Conservation (phyloP, 2,797 vertebrate species). For the Eutrigla gurnardus region DNA sequence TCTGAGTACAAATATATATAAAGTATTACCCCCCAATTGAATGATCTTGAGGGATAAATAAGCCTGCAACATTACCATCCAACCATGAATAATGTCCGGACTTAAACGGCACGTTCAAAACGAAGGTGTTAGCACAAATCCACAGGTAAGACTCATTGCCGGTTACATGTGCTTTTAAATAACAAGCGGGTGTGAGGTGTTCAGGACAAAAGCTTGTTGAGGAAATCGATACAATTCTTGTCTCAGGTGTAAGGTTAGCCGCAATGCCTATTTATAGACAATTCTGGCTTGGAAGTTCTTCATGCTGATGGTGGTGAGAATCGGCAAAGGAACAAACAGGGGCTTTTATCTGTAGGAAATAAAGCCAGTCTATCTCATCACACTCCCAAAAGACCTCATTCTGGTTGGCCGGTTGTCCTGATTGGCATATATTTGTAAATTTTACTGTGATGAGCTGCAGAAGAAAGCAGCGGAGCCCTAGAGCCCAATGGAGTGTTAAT, state of each 20-base stretch:
- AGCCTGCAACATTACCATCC: too few relatives aligned
- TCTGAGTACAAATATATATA: background rate
- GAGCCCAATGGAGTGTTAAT: constrained; percentile 16
- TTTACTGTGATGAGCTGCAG: constrained; percentile 27
- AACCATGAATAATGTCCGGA: background rate
- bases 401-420: constrained; percentile 38
- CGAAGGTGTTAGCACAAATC: background rate
- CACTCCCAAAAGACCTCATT: constrained; percentile 40
- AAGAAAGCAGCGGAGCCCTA: constrained; percentile 9
- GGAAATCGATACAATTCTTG: constrained; percentile 32
- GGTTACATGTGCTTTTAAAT: constrained; percentile 20
- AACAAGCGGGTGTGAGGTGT: background rate
- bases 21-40: background rate
- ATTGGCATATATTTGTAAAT: constrained; percentile 52
- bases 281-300: constrained; percentile 5
- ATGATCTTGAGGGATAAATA: background rate
- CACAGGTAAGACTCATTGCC: background rate
- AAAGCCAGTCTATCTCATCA: constrained; percentile 38
- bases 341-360: constrained; percentile 46
- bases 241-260: constrained; percentile 21
- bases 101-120: constrained; percentile 10
- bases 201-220: constrained; percentile 15
- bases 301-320: constrained; percentile 16
- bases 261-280: constrained; percentile 26
- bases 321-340: constrained; percentile 12